A percentile compares a stretch with the other conserved stretches of the same genome.
phyloP scores from a whole-genome alignment of 2,888 invertebrate species.

The Xestoiulus laeticollis region DNA sequence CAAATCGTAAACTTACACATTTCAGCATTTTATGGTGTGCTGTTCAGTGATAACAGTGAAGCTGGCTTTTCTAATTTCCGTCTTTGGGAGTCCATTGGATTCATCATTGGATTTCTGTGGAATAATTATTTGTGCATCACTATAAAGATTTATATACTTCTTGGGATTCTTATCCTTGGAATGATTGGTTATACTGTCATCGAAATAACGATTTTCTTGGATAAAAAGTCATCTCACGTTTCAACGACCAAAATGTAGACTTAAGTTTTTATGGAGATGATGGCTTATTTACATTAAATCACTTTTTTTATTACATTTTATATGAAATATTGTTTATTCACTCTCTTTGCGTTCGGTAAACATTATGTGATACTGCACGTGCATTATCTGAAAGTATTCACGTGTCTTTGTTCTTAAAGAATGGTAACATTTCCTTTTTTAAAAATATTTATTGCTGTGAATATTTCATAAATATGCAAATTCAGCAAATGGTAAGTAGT shows the following conservation, averaged over 20 bases:
- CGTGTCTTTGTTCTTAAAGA: too few relatives aligned
- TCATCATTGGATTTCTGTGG: slow-evolving; percentile 89
- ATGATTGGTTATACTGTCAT: slow-evolving; percentile 73
- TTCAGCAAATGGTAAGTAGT: too few relatives aligned
- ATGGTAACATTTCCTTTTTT: too few relatives aligned
- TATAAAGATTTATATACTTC: slow-evolving; percentile 85
- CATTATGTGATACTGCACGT: background rate
- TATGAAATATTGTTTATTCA: background rate
- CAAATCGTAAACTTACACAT: background rate
- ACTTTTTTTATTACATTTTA: background rate
- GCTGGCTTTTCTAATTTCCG: slow-evolving; percentile 56
- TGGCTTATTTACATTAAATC: background rate
- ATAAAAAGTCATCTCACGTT: background rate
- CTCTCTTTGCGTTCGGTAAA: too few relatives aligned
- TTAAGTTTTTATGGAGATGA: background rate
- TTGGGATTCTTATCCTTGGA: slow-evolving; percentile 77
- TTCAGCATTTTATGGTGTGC: slow-evolving; percentile 56
- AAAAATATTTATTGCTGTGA: too few relatives aligned
- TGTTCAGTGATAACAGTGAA: slow-evolving; percentile 55
- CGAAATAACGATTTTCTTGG: slow-evolving; percentile 40
- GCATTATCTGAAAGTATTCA: background rate
- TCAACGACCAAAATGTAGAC: background rate
- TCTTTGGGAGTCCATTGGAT: slow-evolving; percentile 83
- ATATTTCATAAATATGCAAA: too few relatives aligned
- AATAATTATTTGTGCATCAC: slow-evolving; percentile 85